Evolutionary conservation across 2,113 vertebrate species (phyloP), one percentile per base, ranked within the genome.

Genomic region (Gymnarchus niloticus): DNA sequence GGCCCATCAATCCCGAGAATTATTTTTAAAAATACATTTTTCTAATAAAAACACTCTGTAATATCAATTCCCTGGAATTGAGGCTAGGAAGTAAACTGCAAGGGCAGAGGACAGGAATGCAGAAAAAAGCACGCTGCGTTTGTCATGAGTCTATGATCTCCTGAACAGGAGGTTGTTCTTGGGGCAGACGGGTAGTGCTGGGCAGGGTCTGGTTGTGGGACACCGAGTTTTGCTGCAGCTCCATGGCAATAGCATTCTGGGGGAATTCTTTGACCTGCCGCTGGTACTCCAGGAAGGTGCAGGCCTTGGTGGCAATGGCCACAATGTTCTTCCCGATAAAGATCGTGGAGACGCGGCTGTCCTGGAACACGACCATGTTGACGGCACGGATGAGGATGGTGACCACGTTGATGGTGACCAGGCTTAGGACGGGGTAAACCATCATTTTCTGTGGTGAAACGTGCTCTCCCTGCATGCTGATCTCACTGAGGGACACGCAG

Each of bases 391-490:
- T 96, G 90, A 97, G 94, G 84, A 96, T 96, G 0, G 96, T 96
- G 87, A 96, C 96, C 0, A 96, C 92, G 86, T 97, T 97, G 87
- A 97, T 96, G 33, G 96, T 96, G 87, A 95, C 96, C 46, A 97
- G 93, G 90, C 96, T 97, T 88, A 97, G 93, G 81, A 96, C 94
- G 0, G 96, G 96, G n/a, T 97, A 97, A 33, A 97, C 94, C 96
- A 97, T 96, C 96, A 97, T 96, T 91, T 96, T 96, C 88, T 97
- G 96, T 0, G 96, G 96, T 8, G 96, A 95, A 14, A 97, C 96
- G 89, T 96, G 95, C 88, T 96, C 96, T n/a, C 96, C 96, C 91
- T 97, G 96, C 95, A 97, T 96, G 91, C 96, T 97, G 92, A 97
- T 95, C 92, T 97, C 96, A 3, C 96, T 96, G 85, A 97, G 94